Conservation (phyloP, 2,797 vertebrate genomes). For the Phoebastria nigripes region DNA sequence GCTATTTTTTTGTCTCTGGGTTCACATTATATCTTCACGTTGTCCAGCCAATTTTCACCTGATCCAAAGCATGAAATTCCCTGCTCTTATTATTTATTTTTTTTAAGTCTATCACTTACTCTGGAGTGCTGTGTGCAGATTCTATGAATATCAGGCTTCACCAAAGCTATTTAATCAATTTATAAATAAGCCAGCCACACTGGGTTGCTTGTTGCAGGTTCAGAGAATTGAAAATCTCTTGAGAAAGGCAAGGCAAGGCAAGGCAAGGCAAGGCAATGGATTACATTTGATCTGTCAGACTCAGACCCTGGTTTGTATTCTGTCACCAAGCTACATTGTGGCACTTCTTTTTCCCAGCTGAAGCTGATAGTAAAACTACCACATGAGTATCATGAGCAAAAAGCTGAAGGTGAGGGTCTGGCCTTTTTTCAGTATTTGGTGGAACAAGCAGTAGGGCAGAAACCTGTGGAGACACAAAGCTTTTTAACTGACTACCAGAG, state of each 20-base stretch:
- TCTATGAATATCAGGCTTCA: not conserved
- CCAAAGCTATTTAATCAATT: not conserved
- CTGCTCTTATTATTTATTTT: accelerated
- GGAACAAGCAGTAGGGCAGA: not conserved
- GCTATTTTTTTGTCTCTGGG: not conserved
- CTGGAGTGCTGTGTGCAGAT: not conserved
- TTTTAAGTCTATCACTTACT: not conserved
- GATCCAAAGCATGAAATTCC: not conserved
- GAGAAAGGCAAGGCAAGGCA: not conserved
- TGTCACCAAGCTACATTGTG: not conserved
- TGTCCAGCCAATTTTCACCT: not conserved
- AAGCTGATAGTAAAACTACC: not conserved
- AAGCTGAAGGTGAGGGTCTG: not conserved
- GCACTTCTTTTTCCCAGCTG: not conserved
- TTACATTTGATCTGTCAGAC: not conserved
- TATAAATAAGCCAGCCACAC: not conserved
- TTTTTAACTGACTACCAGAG: not conserved
- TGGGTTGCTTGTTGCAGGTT: not conserved
- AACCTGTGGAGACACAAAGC: not conserved
- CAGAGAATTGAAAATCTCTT: not conserved
- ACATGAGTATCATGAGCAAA: not conserved
- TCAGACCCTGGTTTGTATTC: not conserved
- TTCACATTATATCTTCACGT: not conserved
- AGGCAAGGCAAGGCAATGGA: not conserved
- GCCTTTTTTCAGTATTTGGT: not conserved